Base-by-base conservation (phyloP, 2,113 vertebrate genomes). In the Menura novaehollandiae region DNA sequence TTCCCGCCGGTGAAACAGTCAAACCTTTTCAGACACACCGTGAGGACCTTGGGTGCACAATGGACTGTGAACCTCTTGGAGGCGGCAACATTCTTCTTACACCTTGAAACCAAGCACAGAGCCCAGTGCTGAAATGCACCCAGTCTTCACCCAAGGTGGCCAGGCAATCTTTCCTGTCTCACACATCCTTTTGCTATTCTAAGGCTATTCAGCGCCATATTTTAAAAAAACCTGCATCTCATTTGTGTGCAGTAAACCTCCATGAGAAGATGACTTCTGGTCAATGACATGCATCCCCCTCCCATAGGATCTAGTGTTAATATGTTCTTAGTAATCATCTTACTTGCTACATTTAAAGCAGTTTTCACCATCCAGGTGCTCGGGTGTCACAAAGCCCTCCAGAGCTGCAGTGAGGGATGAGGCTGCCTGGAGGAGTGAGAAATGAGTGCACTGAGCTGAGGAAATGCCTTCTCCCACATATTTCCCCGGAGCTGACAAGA, bases 341-440 rank as follows among this genome's bases (percentile, higher is more conserved):
- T 97, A 99, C 99, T 98, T 99, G 97, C 97, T 98, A 92, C 99
- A 99, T 93, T 98, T 99, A 97, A 99, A 99, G 6, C 98, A 98
- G 47, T 99, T 99, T 91, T 99, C 98, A 21, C 99, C 99, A 53
- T 99, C 99, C 28, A 99, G 97, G 71, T 99, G 98, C 69, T 99
- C 98, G 0, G 99, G 98, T 80, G 98, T 98, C 53, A 99, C 99
- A 95, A 99, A 99, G 90, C 99, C 98, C 88, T 99, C 98, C 96
- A 99, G 97, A 11, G 99, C 98, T 96, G 98, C 98, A 51, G 97
- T 98, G 69, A 99, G 98, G 82, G 98, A 99, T 47, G 98, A 98
- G 41, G 98, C 98, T 24, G 97, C 73, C 84, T 86, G 30, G 19
- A 58, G 82, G 24, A 35, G 35, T 58, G 60, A 75, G 52, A 75